These are phyloP conservation scores for Theocolax elegans DNA, from an alignment of 1,140 invertebrate genomes.

Conservation along the genomic window DNA sequence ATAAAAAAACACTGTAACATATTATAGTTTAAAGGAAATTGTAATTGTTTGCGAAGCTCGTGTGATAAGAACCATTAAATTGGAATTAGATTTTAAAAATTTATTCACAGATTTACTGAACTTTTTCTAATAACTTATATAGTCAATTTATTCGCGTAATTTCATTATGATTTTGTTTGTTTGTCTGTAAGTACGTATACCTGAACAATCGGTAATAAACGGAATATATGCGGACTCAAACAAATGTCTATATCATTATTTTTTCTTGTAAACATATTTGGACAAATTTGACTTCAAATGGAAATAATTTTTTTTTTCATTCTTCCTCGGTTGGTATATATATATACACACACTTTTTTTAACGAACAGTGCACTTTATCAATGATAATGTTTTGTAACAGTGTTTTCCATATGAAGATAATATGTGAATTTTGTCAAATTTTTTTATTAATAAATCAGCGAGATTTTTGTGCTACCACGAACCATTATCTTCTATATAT, in stretches of 20 bases:
- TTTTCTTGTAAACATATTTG: slow-evolving; percentile 12
- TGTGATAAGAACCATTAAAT: slow-evolving; percentile 30
- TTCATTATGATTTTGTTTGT: slow-evolving; percentile 30
- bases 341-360: too few species aligned
- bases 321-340: too few species aligned
- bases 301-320: too few species aligned
- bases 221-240: slow-evolving; percentile 25
- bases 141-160: slow-evolving; percentile 25
- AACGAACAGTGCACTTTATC: too few species aligned
- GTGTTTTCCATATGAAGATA: too few species aligned
- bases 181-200: slow-evolving; percentile 7
- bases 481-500: too few species aligned
- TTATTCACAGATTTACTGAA: slow-evolving; percentile 38
- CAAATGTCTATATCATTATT: neutral
- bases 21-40: slow-evolving; percentile 27
- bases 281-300: neutral
- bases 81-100: slow-evolving; percentile 22
- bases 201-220: slow-evolving; percentile 16
- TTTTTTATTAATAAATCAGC: too few species aligned
- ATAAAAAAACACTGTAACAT: slow-evolving; percentile 15
- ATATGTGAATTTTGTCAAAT: too few species aligned
- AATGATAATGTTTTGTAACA: too few species aligned
- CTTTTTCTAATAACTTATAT: slow-evolving; percentile 32
- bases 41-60: slow-evolving; percentile 6
- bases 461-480: too few species aligned